Evolutionary conservation across 2,888 invertebrate species (phyloP), one percentile per base, ranked within the genome.

Genomic region (Cosmia pyralina): DNA sequence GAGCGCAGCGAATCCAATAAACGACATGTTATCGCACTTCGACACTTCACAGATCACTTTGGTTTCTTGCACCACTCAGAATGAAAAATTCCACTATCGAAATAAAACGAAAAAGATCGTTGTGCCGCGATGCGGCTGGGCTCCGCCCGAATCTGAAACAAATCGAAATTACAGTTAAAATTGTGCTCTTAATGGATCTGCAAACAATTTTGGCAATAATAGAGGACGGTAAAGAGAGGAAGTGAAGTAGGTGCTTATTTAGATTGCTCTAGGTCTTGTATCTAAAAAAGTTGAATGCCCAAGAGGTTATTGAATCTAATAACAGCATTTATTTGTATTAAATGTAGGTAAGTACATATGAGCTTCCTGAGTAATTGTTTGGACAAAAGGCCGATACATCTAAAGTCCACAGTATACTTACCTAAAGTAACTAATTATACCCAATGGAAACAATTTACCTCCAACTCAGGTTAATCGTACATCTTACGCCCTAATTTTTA

Each of bases 81-180:
- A 89, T 86, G 86, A 90, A 82, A 79, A 90, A 87, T 85, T 87
- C 83, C 84, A 89, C 88, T 80, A 87, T 83, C 53, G 58, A 75
- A 66, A 83, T 71, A 84, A 88, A 84, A 88, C 88, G 75, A 86
- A 88, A 88, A 88, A 90, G 89, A 84, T 90, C 86, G 88, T 86
- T 77, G 83, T 79, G 94, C 95, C 96, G 95, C 94, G 87, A 85
- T 88, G 95, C 96, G 96, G 95, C 95, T 91, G 95, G 94, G 93
- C 93, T 87, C 85, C 83, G 95, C 93, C 94, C 94, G 93, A 90
- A 93, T 93, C 96, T 95, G 96, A 70, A 96, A 96, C 92, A 94
- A 94, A 86, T 79, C 79, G 75, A 87, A 81, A 82, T 68, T 55
- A 79, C 69, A 69, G 58, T 77, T 86, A 75, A 57, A 75, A 81